A percentile compares a stretch with the other conserved stretches of the same genome.
phyloP scores from a whole-genome alignment of 2,113 vertebrate genomes.

The Suricata suricatta region DNA sequence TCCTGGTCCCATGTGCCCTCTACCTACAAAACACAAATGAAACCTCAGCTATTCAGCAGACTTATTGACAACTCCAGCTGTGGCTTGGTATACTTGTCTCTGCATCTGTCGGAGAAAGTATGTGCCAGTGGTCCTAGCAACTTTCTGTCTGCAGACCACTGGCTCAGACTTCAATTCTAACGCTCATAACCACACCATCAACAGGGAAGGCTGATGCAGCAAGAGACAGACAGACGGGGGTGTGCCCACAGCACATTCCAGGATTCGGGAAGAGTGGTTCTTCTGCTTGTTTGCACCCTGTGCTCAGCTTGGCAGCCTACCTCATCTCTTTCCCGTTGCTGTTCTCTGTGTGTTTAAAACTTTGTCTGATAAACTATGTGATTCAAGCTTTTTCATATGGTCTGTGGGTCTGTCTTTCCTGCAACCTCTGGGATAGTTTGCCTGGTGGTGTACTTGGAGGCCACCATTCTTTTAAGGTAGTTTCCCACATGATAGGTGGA shows the following conservation, averaged over 20 bases:
- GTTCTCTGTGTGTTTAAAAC: not conserved
- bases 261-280: not conserved
- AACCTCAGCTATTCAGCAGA: not conserved
- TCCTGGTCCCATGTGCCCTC: not conserved
- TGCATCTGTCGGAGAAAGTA: not conserved
- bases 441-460: not conserved
- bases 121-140: not conserved
- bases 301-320: not conserved
- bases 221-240: not conserved
- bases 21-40: not conserved
- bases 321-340: not conserved
- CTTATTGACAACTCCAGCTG: not conserved
- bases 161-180: not conserved
- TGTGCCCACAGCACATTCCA: not conserved
- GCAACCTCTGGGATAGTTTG: not conserved
- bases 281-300: not conserved
- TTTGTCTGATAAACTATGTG: not conserved
- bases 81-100: not conserved
- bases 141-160: not conserved
- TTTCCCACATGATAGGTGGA: not conserved
- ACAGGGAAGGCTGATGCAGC: not conserved
- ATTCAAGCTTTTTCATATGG: not conserved
- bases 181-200: not conserved
- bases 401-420: not conserved
- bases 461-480: not conserved